Evolutionary conservation across 1,140 invertebrate species (phyloP), one percentile per base, ranked within the genome.

Genomic region (Bombus soroeensis): DNA sequence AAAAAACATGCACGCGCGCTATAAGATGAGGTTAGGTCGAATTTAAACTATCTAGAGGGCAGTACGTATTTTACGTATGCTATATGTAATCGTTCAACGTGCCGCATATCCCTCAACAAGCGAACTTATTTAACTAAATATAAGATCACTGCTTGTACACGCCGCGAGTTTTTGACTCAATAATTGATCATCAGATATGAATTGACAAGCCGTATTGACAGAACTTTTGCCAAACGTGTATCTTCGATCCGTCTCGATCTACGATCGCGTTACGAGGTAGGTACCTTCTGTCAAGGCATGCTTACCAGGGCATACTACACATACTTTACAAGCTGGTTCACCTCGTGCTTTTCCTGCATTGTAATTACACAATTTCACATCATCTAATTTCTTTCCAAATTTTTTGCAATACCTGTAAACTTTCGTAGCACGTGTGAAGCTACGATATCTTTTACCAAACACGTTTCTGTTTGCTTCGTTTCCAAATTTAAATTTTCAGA

Each of bases 211-310:
- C 37, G 8, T 62, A 34, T 66, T 68, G 70, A 84, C 77, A 82
- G 71, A 57, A 66, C 53, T 83, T 32, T 70, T 79, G 66, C 68
- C 47, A 80, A 37, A 79, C 81, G 83, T 83, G 81, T 81, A 53
- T 39, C 80, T 41, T 79, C 53, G 78, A 74, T 81, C 73, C 39
- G 10, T 76, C 59, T 84, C 73, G 59, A 87, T 82, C 75, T 62
- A 85, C 83, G 85, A 83, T 85, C 80, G 80, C 81, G 68, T 83
- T 85, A 79, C 64, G 34, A 83, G 85, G 90, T 91, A 74, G 73
- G 90, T 91, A 43, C 68, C 39, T 87, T 85, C 88, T 91, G 83
- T 91, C 85, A 88, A 91, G 87, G 88, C 90, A 92, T 87, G 88
- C 71, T 90, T 85, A 74, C 72, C 81, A 71, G 22, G 47, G 41